Percentiles rank a stretch among this genome's conserved stretches.
Evolutionary conservation across 2,888 invertebrate genomes (phyloP).

Genomic region (Marronus borbonicus): DNA sequence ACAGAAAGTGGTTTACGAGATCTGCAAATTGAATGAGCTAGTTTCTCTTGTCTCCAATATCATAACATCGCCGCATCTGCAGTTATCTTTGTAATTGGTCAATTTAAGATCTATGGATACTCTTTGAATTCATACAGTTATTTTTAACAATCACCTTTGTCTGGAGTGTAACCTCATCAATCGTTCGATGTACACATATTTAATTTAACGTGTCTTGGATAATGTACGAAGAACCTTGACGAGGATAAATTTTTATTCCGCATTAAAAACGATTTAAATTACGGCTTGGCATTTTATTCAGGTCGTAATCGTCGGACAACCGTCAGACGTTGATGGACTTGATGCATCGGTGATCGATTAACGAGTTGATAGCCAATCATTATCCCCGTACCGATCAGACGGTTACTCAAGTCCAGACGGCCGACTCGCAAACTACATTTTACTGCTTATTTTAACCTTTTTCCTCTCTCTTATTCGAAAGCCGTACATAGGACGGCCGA

Average conservation of each 20-base stretch:
- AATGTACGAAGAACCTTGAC: background rate
- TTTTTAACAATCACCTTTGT: no score
- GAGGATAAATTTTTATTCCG: constrained; percentile 5
- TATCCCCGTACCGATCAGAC: constrained; percentile 44
- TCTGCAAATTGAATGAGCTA: no score
- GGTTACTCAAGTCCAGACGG: constrained; percentile 26
- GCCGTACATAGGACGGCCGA: constrained; percentile 1
- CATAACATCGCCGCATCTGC: no score
- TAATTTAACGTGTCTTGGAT: background rate
- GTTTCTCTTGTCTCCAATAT: no score
- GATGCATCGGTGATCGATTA: constrained; percentile 45
- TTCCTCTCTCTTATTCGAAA: background rate
- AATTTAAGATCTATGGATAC: no score
- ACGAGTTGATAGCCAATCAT: constrained; percentile 46
- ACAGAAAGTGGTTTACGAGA: no score
- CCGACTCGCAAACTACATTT: constrained; percentile 31
- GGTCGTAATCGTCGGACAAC: constrained; percentile 26
- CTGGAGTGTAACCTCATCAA: no score
- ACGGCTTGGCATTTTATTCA: constrained; percentile 20
- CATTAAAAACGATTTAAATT: constrained; percentile 22
- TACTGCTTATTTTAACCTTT: constrained; percentile 22
- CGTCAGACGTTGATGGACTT: constrained; percentile 42
- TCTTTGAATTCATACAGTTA: no score
- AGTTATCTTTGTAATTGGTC: no score
- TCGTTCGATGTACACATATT: background rate